Evolutionary conservation across 1,140 invertebrate genomes (phyloP).

Genomic region (Planococcus citri): DNA sequence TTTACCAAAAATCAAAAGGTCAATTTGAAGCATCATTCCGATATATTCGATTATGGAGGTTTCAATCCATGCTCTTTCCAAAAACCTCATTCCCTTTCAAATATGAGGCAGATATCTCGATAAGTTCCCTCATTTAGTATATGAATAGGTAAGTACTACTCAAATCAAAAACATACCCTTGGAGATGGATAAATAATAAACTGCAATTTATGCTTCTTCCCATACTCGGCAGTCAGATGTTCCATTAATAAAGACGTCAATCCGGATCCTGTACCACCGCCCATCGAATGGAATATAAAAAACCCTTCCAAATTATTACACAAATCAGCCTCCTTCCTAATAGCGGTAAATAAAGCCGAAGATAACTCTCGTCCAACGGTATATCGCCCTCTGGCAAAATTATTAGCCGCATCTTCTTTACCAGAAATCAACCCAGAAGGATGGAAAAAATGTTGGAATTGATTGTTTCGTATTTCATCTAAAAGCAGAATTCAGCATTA

Average conservation of each 20-base stretch:
- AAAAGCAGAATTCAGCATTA: too few relatives aligned
- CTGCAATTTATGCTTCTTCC: conserved; percentile 27
- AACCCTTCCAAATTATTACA: conserved; percentile 51
- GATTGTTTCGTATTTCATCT: conserved; percentile 54
- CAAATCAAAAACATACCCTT: too few relatives aligned
- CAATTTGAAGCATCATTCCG: too few relatives aligned
- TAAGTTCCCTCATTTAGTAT: too few relatives aligned
- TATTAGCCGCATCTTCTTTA: conserved; percentile 79
- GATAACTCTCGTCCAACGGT: conserved; percentile 41
- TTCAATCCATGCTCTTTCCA: too few relatives aligned
- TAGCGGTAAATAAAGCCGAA: conserved; percentile 33
- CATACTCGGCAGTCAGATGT: conserved; percentile 55
- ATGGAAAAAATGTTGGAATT: conserved; percentile 60
- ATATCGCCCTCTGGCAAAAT: conserved; percentile 64
- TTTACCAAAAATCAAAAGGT: too few relatives aligned
- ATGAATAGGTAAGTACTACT: too few relatives aligned
- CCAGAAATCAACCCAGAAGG: conserved; percentile 62
- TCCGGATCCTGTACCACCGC: conserved; percentile 69
- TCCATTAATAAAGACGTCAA: conserved; percentile 69
- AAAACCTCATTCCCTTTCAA: too few relatives aligned
- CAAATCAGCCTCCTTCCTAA: conserved; percentile 32
- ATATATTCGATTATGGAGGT: too few relatives aligned
- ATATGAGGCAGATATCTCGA: too few relatives aligned
- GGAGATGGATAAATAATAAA: too few relatives aligned
- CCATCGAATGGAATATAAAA: conserved; percentile 57